Evolutionary conservation across 2,113 vertebrate species (phyloP).

Genomic region (Pogona vitticeps): DNA sequence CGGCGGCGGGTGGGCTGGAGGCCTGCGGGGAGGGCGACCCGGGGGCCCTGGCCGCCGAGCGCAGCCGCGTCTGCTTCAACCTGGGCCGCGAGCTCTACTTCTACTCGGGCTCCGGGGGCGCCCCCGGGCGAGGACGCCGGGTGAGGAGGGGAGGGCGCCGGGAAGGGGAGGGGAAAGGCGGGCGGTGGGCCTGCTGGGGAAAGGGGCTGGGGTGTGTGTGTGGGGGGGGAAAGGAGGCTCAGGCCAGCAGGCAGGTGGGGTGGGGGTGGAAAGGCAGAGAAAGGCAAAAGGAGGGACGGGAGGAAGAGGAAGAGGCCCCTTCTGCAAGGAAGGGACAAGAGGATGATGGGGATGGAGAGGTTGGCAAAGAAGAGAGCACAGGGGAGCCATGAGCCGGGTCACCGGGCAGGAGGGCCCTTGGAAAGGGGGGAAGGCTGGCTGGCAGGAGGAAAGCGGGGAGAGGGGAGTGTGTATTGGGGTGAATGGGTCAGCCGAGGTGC

Average conservation of each 20-base stretch:
- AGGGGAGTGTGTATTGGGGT: background rate
- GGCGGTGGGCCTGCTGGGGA: background rate
- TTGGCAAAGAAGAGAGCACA: no score
- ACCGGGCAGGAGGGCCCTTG: no score
- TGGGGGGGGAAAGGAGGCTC: background rate
- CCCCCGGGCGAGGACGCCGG: conserved; percentile 67
- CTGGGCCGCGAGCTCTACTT: conserved; percentile 91
- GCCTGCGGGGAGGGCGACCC: conserved; percentile 56
- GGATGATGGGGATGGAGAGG: background rate
- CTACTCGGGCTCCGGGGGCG: conserved; percentile 78
- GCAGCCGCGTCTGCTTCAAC: conserved; percentile 91
- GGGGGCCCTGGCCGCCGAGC: conserved; percentile 72
- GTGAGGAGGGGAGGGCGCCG: background rate
- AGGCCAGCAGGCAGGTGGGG: background rate
- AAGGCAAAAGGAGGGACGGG: background rate
- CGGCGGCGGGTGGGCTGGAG: no score
- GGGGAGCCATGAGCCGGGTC: no score
- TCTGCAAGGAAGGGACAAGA: background rate
- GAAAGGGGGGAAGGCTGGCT: no score
- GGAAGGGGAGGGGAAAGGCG: background rate
- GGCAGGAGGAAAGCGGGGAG: background rate
- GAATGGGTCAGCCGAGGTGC: no score
- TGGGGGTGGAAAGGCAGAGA: no score
- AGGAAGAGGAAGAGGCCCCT: background rate
- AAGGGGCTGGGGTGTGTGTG: conserved; percentile 49